phyloP scores from a whole-genome alignment of 2,888 invertebrate genomes.

The Torymus auratus region DNA sequence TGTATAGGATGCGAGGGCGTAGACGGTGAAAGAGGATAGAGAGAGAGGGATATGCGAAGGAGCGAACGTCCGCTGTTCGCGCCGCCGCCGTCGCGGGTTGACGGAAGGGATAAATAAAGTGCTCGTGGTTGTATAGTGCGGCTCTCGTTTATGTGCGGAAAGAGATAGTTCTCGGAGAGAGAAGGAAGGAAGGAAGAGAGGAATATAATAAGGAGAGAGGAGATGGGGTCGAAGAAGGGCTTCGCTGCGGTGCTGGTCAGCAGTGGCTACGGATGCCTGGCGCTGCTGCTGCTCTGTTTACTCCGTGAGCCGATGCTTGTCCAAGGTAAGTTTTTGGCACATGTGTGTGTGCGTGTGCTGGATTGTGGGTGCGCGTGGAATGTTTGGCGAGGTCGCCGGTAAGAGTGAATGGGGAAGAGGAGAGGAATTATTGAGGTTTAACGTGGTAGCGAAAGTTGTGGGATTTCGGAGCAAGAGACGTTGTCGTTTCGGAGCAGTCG shows the following conservation, averaged over 20 bases:
- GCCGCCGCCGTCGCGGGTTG: background rate
- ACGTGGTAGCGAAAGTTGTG: too few species aligned
- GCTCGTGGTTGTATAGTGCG: background rate
- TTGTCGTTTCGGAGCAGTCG: too few species aligned
- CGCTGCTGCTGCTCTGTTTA: conserved; percentile 68
- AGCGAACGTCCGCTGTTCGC: background rate
- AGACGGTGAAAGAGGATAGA: too few species aligned
- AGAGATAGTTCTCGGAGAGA: background rate
- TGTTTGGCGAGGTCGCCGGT: too few species aligned
- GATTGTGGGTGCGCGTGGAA: too few species aligned
- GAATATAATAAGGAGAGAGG: conserved; percentile 6
- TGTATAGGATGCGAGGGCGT: too few species aligned
- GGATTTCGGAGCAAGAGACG: too few species aligned
- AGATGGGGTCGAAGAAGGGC: conserved; percentile 47
- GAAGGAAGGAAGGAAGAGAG: background rate
- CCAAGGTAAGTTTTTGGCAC: conserved; percentile 64
- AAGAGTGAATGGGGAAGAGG: too few species aligned
- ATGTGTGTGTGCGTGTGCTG: too few species aligned
- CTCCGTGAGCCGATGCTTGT: conserved; percentile 67
- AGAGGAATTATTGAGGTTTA: too few species aligned
- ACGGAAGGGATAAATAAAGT: background rate
- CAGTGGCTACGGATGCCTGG: conserved; percentile 64
- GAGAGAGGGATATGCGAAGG: too few species aligned
- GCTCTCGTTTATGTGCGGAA: background rate
- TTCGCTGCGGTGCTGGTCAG: conserved; percentile 33